Evolutionary conservation across 2,888 invertebrate species (phyloP).

Genomic region (Tiphia femorata): DNA sequence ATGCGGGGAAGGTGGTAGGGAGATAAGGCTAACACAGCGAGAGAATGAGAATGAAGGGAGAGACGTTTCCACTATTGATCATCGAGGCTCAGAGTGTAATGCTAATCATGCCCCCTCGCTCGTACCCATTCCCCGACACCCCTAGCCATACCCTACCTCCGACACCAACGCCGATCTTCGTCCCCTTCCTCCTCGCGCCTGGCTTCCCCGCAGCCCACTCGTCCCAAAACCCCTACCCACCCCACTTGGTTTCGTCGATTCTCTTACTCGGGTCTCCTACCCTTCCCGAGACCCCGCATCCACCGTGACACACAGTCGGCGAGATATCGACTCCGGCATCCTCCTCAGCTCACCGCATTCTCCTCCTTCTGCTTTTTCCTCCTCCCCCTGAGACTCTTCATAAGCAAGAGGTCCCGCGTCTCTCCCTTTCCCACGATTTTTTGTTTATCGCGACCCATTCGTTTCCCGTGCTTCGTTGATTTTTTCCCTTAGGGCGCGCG

Average conservation of each 20-base stretch:
- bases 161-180: conserved; percentile 33
- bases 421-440: too few relatives aligned
- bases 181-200: conserved; percentile 28
- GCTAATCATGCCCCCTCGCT: conserved; percentile 67
- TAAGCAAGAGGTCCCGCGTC: too few relatives aligned
- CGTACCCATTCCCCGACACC: conserved; percentile 44
- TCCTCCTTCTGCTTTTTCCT: too few relatives aligned
- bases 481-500: too few relatives aligned
- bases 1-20: conserved; percentile 49
- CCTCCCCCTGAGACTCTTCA: too few relatives aligned
- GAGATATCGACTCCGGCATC: conserved; percentile 66
- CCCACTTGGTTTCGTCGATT: conserved; percentile 29
- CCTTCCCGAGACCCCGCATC: conserved; percentile 30
- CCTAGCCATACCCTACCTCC: conserved; percentile 48
- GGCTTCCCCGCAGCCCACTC: conserved; percentile 16
- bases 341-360: too few relatives aligned
- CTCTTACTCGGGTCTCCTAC: conserved; percentile 33
- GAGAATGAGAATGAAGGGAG: conserved; percentile 67
- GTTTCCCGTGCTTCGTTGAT: too few relatives aligned
- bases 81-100: conserved; percentile 69
- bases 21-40: conserved; percentile 67
- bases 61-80: conserved; percentile 69
- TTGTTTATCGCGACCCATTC: too few relatives aligned
- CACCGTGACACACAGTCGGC: conserved; percentile 59
- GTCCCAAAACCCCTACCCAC: conserved; percentile 6